Conservation (phyloP, 2,888 invertebrate genomes). For the Allolobophora icterica region DNA sequence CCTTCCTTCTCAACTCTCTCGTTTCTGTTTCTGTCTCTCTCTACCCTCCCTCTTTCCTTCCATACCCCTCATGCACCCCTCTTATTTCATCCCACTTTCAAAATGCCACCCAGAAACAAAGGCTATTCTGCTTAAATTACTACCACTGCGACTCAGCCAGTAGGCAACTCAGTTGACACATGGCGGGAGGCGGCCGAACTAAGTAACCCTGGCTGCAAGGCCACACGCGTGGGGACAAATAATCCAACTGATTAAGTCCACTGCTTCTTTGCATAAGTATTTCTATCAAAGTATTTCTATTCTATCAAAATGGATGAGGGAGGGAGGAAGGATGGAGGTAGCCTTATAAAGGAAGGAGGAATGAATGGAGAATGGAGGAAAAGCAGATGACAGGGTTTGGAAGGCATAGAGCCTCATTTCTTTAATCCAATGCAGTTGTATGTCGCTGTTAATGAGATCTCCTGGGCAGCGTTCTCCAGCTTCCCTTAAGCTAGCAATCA, state of each 20-base stretch:
- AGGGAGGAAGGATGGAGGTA: not conserved
- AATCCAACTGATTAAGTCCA: not conserved
- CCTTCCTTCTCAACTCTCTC: not conserved
- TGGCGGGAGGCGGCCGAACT: not conserved
- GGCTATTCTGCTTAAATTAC: not conserved
- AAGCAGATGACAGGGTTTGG: not conserved
- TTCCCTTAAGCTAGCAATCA: not conserved
- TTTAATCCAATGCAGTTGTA: slow-evolving; percentile 17
- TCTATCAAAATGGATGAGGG: not conserved
- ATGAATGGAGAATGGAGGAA: not conserved
- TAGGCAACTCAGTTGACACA: not conserved
- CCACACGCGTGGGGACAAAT: not conserved
- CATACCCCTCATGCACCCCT: not conserved
- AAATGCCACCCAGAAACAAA: slow-evolving; percentile 4
- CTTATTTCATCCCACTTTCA: not conserved
- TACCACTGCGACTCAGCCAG: not conserved
- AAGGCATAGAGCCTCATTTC: not conserved
- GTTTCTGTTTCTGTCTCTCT: not conserved
- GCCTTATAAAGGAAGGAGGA: not conserved
- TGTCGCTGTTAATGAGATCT: not conserved
- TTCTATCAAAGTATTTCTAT: slow-evolving; percentile 13
- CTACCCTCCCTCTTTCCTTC: not conserved
- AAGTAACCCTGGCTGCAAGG: not conserved
- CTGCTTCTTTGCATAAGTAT: not conserved
- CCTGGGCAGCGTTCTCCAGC: not conserved